Base-by-base conservation (phyloP, 2,113 vertebrate genomes). In the Ptilonorhynchus violaceus region DNA sequence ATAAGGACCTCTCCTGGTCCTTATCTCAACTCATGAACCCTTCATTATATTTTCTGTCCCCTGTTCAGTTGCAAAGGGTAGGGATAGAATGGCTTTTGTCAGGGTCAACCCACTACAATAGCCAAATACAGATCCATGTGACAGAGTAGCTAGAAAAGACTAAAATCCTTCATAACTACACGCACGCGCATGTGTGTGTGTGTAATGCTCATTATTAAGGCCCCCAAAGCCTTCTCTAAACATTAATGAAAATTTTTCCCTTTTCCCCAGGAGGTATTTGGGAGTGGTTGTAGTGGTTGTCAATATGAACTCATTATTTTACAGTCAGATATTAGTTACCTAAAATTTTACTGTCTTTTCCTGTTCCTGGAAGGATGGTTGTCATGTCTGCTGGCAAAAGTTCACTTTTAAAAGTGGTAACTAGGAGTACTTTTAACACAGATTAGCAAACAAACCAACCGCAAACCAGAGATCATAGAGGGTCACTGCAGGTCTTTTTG, bases 141-240 rank as follows among this genome's bases (percentile, higher is more conserved):
- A 67, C 14, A 67, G 28, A 37, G 5, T 28, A 86, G 19, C 52
- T 78, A 52, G 24, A 76, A 68, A 9, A 63, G 9, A 42, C 16
- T 16, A 58, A 70, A 84, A 39, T 30, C 14, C 22, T 68, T 74
- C 13, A 17, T 7, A 60, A 15, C 18, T 69, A 24, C 15, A 33
- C 8, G 37, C 37, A 39, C 37, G 37, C 37, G 5, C 1, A 0
- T 10, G 0, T 46, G 3, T 13, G 1, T 84, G 11, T 19, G 0
- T 66, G 4, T 35, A 39, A 41, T 22, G 6, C 2, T 10, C n/a
- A 15, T 44, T 27, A 15, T 31, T 52, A 79, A 60, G 27, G 14
- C 6, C 5, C 69, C 66, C 22, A 88, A 85, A 60, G 6, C 27
- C 60, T 75, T 92, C 22, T 64, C 37, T n/a, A 73, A 44, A 75